Evolutionary conservation across 2,797 vertebrate genomes (phyloP), one percentile per base, ranked within the genome.

Genomic region (Platalea minor): DNA sequence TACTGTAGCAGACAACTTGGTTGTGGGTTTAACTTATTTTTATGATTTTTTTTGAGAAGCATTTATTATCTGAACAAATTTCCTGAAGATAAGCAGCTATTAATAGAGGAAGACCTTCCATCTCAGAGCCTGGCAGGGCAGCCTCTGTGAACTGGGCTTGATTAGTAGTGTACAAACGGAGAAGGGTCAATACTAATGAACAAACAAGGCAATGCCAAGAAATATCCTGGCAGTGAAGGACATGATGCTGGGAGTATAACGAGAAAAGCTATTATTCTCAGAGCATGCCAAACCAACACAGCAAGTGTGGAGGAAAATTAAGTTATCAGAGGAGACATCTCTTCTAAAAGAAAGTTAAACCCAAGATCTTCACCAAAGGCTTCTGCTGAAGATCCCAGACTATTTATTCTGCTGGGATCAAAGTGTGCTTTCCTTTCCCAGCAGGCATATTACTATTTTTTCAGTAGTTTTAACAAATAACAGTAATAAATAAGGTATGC

Each of bases 131-230:
- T 45, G 85, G 72, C 65, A 88, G 69, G 48, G 84, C 68, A 72
- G 83, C 43, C 79, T 48, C 84, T 4, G 29, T 0, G 3, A 88
- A 82, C 10, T 0, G 6, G 75, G 78, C 63, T 67, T 43, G 87
- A 88, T 83, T 37, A 85, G 89, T 31, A 59, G 72, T 0, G 8
- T 45, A 33, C 72, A 91, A 76, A 90, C 59, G 0, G 10, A 95
- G 90, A 31, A n/a, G 85, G 92, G 93, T 95, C 93, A 90, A 4
- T 12, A n/a, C 87, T 96, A 96, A 96, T 97, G 95, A 96, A 95
- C 63, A 88, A 94, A 94, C 93, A 91, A 93, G 87, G 94, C 91
- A 85, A 88, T 89, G 93, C 93, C 93, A 97, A 96, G 93, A 96
- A 97, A 94, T 25, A 94, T 37, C 79, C 89, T 91, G 89, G 94